Evolutionary conservation across 2,888 invertebrate species (phyloP).

Genomic region (Isoperla grammatica): DNA sequence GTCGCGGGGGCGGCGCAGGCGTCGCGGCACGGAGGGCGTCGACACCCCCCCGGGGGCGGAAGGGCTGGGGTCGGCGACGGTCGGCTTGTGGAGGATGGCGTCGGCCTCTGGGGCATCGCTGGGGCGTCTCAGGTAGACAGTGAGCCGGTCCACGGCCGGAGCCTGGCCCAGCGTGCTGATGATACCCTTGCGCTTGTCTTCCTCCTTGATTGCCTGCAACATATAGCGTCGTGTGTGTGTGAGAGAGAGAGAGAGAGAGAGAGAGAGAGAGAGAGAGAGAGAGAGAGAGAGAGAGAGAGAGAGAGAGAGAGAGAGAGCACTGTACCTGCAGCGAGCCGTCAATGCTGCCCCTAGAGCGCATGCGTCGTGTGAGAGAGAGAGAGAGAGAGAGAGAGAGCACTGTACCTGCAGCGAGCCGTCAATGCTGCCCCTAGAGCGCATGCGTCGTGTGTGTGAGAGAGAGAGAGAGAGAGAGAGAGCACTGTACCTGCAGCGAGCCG

Average conservation of each 20-base stretch:
- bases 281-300: too few relatives aligned
- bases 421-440: slow-evolving; percentile 43
- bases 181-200: slow-evolving; percentile 55
- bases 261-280: too few relatives aligned
- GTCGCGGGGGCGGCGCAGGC: slow-evolving; percentile 31
- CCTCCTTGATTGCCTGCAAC: slow-evolving; percentile 53
- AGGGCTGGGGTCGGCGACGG: not conserved
- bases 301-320: too few relatives aligned
- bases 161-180: slow-evolving; percentile 51
- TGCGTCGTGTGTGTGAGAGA: too few relatives aligned
- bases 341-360: slow-evolving; percentile 43
- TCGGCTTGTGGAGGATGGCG: not conserved
- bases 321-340: slow-evolving; percentile 44
- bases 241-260: not conserved
- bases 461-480: too few relatives aligned
- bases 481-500: slow-evolving; percentile 42
- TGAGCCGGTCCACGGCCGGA: slow-evolving; percentile 50
- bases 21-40: slow-evolving; percentile 36
- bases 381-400: too few relatives aligned
- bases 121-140: slow-evolving; percentile 54
- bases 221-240: slow-evolving; percentile 2
- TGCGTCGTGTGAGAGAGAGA: too few relatives aligned
- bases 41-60: slow-evolving; percentile 15
- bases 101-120: slow-evolving; percentile 35
- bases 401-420: slow-evolving; percentile 44